These are phyloP conservation scores for Brachionus paranguensis DNA, from an alignment of 1,140 invertebrate species.

Conservation along the genomic window DNA sequence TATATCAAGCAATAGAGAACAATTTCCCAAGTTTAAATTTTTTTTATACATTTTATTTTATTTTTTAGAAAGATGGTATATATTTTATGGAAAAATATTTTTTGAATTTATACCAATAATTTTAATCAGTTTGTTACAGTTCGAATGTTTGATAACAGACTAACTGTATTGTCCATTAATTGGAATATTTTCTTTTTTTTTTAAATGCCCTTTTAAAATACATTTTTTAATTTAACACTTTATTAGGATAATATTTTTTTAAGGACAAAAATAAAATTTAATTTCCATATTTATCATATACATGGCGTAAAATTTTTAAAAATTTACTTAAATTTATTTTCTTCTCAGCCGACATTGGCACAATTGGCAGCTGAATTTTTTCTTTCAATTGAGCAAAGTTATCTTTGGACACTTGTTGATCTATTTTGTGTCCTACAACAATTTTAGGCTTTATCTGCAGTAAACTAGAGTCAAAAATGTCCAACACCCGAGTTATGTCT, in stretches of 20 bases:
- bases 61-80: not conserved
- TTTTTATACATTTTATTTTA: slow-evolving; percentile 6
- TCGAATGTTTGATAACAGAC: not conserved
- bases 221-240: not conserved
- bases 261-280: not conserved
- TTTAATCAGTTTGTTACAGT: not conserved
- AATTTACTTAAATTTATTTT: slow-evolving; percentile 39
- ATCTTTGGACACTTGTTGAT: not conserved
- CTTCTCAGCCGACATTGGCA: slow-evolving; percentile 24
- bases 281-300: not conserved
- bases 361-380: not conserved
- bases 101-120: not conserved
- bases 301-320: slow-evolving; percentile 9
- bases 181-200: not conserved
- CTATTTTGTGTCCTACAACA: slow-evolving; percentile 23
- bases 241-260: not conserved
- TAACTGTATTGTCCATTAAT: not conserved
- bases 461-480: not conserved
- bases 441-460: not conserved
- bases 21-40: not conserved
- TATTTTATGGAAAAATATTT: not conserved
- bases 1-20: not conserved
- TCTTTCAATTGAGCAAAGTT: not conserved
- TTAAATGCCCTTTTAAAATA: not conserved
- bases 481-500: not conserved